Conservation (phyloP, 2,888 invertebrate species). For the Scaptomyza polygonia region DNA sequence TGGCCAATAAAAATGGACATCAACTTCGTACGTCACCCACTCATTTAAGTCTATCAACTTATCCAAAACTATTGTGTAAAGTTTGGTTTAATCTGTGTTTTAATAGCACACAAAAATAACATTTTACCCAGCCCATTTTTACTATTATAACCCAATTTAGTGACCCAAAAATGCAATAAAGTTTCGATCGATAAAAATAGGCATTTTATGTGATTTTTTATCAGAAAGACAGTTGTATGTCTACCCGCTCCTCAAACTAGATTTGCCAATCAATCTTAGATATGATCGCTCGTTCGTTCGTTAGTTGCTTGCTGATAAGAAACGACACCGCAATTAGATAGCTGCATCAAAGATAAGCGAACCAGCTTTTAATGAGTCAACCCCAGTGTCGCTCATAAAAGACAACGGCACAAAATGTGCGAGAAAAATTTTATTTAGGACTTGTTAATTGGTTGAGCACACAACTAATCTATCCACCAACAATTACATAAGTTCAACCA, state of each 20-base stretch:
- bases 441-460: conserved; percentile 60
- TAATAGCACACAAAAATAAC: neutral
- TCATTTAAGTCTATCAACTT: neutral
- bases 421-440: conserved; percentile 69
- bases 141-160: conserved; percentile 58
- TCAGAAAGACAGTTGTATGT: conserved; percentile 55
- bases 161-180: conserved; percentile 79
- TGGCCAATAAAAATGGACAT: conserved; percentile 16
- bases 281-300: conserved; percentile 65
- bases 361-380: conserved; percentile 67
- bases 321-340: conserved; percentile 78
- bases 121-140: conserved; percentile 50
- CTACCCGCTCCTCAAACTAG: conserved; percentile 22
- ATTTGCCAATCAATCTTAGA: conserved; percentile 72
- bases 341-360: conserved; percentile 65
- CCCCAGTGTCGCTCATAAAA: conserved; percentile 53
- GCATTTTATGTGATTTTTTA: conserved; percentile 73
- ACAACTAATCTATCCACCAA: conserved; percentile 27
- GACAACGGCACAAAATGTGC: conserved; percentile 49
- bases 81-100: conserved; percentile 28
- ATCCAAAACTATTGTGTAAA: conserved; percentile 3
- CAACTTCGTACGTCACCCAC: conserved; percentile 34
- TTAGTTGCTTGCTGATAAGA: conserved; percentile 66
- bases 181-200: conserved; percentile 74
- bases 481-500: neutral